Conservation (phyloP, 2,113 vertebrate genomes). For the Haliaeetus leucogaster region DNA sequence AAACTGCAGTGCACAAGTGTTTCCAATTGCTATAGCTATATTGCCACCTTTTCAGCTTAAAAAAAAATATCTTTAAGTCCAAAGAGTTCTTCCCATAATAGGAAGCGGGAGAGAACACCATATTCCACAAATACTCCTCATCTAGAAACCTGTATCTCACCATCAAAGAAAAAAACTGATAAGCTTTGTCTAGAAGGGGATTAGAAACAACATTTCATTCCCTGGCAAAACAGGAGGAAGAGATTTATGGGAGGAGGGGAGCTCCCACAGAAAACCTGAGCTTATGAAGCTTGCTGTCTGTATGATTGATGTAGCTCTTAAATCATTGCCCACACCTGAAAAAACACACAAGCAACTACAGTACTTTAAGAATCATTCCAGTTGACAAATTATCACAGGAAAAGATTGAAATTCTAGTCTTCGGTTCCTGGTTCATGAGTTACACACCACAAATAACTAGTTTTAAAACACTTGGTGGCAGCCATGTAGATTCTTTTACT, state of each 20-base stretch:
- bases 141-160: neutral
- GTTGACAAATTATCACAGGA: neutral
- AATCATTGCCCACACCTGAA: neutral
- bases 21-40: neutral
- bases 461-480: neutral
- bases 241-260: neutral
- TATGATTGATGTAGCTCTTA: neutral
- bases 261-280: neutral
- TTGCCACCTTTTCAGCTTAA: neutral
- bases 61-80: neutral
- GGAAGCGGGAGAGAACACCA: neutral
- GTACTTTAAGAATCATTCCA: neutral
- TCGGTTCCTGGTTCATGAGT: neutral
- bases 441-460: neutral
- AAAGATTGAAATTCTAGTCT: neutral
- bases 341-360: neutral
- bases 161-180: neutral
- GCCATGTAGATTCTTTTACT: neutral
- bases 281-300: neutral
- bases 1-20: neutral
- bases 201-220: neutral
- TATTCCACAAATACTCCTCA: neutral
- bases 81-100: neutral
- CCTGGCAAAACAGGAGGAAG: neutral
- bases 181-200: neutral